Evolutionary conservation across 2,113 vertebrate genomes (phyloP).

Genomic region (Accipiter virgatus): DNA sequence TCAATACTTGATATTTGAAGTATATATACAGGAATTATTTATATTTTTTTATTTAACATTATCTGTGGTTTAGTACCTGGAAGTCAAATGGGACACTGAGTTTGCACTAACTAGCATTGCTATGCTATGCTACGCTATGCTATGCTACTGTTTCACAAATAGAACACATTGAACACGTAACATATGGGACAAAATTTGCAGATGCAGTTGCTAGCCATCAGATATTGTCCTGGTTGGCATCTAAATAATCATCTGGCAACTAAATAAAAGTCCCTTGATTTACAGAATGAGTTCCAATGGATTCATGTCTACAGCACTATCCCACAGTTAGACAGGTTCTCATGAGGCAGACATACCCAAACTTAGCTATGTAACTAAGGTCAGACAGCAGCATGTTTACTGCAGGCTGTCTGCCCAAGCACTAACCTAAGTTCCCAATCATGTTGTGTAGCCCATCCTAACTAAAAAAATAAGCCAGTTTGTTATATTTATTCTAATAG

Average conservation of each 20-base stretch:
- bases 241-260: neutral
- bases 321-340: neutral
- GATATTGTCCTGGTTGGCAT: neutral
- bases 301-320: neutral
- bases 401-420: neutral
- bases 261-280: neutral
- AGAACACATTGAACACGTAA: neutral
- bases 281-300: neutral
- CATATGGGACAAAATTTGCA: neutral
- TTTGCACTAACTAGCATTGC: neutral
- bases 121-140: neutral
- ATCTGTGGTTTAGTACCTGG: neutral
- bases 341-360: neutral
- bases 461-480: neutral
- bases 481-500: neutral
- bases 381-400: neutral
- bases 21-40: neutral
- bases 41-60: neutral
- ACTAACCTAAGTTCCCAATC: neutral
- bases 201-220: neutral
- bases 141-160: neutral
- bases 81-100: neutral
- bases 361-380: neutral
- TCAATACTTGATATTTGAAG: neutral
- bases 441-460: neutral